phyloP scores from a whole-genome alignment of 2,113 vertebrate species.

The Lates calcarifer region DNA sequence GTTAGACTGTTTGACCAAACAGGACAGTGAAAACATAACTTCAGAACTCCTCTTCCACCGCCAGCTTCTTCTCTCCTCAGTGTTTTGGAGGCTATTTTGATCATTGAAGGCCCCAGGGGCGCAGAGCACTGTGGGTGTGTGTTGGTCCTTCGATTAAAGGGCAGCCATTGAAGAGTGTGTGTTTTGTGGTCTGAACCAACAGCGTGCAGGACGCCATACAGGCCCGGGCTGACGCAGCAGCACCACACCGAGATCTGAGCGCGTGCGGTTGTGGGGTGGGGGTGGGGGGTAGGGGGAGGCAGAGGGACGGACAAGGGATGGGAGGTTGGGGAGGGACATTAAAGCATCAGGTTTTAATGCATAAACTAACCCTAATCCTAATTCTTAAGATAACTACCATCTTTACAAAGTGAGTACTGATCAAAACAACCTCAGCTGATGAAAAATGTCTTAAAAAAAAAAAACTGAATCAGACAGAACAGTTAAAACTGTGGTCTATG shows the following conservation, averaged over 20 bases:
- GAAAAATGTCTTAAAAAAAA: background rate
- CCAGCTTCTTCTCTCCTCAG: conserved; percentile 14
- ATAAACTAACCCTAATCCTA: background rate
- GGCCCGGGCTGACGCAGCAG: conserved; percentile 37
- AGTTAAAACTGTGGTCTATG: background rate
- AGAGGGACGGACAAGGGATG: conserved; percentile 5
- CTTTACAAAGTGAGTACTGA: background rate
- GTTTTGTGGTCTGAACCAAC: conserved; percentile 63
- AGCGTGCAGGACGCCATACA: conserved; percentile 45
- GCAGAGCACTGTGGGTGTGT: conserved; percentile 43
- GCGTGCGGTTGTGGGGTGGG: conserved; percentile 9
- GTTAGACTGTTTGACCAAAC: conserved; percentile 12
- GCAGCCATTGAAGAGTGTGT: conserved; percentile 57
- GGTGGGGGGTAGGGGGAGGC: background rate
- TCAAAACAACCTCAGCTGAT: background rate
- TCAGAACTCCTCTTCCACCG: conserved; percentile 27
- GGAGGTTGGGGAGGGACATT: background rate
- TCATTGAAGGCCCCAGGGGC: conserved; percentile 46
- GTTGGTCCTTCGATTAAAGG: conserved; percentile 64
- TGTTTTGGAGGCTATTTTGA: conserved; percentile 57
- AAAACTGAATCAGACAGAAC: background rate
- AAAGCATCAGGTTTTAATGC: conserved; percentile 14
- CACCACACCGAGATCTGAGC: conserved; percentile 55
- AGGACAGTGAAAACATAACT: conserved; percentile 22
- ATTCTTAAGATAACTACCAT: background rate